phyloP scores from a whole-genome alignment of 2,113 vertebrate genomes.

The Scolopax mira region DNA sequence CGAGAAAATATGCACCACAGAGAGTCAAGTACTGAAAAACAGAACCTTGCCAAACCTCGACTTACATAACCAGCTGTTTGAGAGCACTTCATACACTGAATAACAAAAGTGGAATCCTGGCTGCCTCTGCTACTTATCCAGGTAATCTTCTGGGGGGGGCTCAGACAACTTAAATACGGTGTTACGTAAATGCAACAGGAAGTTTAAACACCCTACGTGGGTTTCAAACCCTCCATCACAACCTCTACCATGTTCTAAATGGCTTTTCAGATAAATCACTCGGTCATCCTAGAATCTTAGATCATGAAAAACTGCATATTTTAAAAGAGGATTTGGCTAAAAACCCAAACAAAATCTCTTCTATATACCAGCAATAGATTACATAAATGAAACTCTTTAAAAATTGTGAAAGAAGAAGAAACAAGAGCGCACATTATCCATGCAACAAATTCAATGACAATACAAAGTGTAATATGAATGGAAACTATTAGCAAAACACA shows the following conservation, averaged over 20 bases:
- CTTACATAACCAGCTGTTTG: background rate
- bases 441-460: background rate
- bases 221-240: background rate
- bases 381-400: background rate
- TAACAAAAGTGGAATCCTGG: background rate
- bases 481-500: background rate
- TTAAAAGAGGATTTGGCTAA: background rate
- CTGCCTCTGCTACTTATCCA: background rate
- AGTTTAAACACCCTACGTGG: background rate
- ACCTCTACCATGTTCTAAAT: background rate
- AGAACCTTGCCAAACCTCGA: background rate
- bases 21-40: background rate
- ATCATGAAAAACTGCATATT: background rate
- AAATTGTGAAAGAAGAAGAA: background rate
- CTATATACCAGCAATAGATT: background rate
- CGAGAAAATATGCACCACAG: background rate
- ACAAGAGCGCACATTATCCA: background rate
- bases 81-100: background rate
- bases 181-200: background rate
- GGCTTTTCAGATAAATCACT: background rate
- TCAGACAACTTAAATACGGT: background rate
- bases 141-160: background rate
- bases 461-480: background rate
- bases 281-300: background rate
- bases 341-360: background rate